phyloP scores from a whole-genome alignment of 1,140 invertebrate genomes.

The Drosophila pallidifrons region DNA sequence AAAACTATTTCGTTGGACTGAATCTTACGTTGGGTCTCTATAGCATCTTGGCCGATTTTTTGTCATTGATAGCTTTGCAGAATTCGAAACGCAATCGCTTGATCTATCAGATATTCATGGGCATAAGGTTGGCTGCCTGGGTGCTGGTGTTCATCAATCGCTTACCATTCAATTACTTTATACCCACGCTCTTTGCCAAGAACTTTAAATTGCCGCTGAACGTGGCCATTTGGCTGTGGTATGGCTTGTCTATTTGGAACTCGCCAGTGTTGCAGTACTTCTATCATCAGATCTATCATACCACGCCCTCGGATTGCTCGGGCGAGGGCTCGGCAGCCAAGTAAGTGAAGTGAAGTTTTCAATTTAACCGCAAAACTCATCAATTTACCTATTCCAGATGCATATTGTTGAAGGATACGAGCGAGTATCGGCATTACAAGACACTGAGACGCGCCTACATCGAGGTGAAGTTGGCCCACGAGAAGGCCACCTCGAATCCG shows the following conservation, averaged over 20 bases:
- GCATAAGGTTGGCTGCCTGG: constrained; percentile 76
- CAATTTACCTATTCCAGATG: constrained; percentile 49
- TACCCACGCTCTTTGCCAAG: constrained; percentile 82
- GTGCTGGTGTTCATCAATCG: constrained; percentile 76
- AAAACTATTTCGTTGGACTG: constrained; percentile 82
- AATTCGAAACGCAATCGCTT: constrained; percentile 68
- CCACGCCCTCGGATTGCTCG: constrained; percentile 73
- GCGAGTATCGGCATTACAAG: constrained; percentile 80
- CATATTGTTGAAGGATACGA: constrained; percentile 77
- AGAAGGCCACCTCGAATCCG: constrained; percentile 62
- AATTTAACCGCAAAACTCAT: background rate
- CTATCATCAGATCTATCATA: constrained; percentile 84
- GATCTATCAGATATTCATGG: constrained; percentile 79
- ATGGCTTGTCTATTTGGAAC: constrained; percentile 82
- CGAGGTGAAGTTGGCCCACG: constrained; percentile 78
- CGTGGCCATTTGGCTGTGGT: constrained; percentile 81
- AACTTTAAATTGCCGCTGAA: constrained; percentile 81
- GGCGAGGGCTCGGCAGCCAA: constrained; percentile 82
- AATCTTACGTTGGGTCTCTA: constrained; percentile 79
- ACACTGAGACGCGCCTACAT: constrained; percentile 77
- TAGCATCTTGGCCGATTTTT: constrained; percentile 74
- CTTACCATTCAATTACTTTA: constrained; percentile 80
- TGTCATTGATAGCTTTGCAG: constrained; percentile 72
- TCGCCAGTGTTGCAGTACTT: constrained; percentile 83
- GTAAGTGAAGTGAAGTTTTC: constrained; percentile 33